Evolutionary conservation across 2,888 invertebrate genomes (phyloP).

Genomic region (Cabera pusaria): DNA sequence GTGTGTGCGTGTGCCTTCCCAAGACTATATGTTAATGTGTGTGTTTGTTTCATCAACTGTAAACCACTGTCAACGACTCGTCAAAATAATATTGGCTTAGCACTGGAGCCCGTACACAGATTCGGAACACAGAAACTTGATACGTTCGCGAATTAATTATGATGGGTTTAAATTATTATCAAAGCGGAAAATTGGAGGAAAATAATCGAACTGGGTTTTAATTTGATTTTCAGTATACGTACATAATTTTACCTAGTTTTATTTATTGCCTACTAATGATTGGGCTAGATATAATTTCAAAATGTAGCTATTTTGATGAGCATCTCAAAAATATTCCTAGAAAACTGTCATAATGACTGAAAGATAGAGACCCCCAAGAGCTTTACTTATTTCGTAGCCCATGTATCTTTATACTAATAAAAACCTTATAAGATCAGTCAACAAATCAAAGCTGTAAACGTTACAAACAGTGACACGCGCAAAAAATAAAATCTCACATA

Average conservation of each 20-base stretch:
- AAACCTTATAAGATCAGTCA: constrained; percentile 53
- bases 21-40: constrained; percentile 48
- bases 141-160: constrained; percentile 68
- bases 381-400: no score
- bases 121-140: constrained; percentile 65
- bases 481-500: constrained; percentile 23
- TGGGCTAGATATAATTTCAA: no score
- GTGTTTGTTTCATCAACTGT: constrained; percentile 75
- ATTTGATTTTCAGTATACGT: constrained; percentile 15
- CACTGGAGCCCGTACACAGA: constrained; percentile 61
- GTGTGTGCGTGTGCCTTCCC: constrained; percentile 49
- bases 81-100: constrained; percentile 81
- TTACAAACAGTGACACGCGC: constrained; percentile 22
- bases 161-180: constrained; percentile 31
- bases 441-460: constrained; percentile 29
- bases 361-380: no score
- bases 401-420: constrained; percentile 63
- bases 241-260: constrained; percentile 2
- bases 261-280: no score
- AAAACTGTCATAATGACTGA: no score
- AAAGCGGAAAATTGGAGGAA: constrained; percentile 26
- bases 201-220: constrained; percentile 17
- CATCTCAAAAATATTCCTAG: no score
- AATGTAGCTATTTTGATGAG: no score
- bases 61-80: constrained; percentile 82